Evolutionary conservation across 2,888 invertebrate species (phyloP), one percentile per base, ranked within the genome.

Genomic region (Meteorus colon): DNA sequence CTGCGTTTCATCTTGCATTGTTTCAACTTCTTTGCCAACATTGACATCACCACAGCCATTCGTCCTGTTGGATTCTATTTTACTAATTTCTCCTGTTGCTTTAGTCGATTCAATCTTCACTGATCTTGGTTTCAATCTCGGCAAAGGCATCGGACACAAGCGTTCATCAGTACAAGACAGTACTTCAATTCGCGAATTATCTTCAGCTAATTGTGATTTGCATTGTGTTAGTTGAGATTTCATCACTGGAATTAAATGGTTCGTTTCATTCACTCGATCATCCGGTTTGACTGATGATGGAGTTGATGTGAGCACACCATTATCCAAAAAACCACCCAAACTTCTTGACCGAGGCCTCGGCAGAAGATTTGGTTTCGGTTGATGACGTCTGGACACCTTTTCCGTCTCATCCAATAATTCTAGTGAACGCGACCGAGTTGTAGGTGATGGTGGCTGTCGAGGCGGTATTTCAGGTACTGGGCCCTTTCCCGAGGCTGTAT

Each of bases 241-340:
- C 12, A n/a, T 41, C n/a, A 12, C 5, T 4, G 69, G n/a, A 69
- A 29, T 34, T 19, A 19, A 37, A 27, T 48, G 62, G 16, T 67
- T 45, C 67, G 41, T 19, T 45, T 37, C 41, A 24, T 73, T 45
- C 59, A 73, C 37, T 2, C 48, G 66, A 81, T 89, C 85, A 81
- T 89, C 87, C 76, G 89, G 10, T 37, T 34, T n/a, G 3, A 24
- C 3, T 5, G 89, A 86, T 89, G 88, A 76, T 89, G 90, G 79
- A 89, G 34, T 87, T 2, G 89, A 86, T 89, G 87, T 76, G 89
- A 90, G 79, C 89, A 12, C 86, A 14, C 90, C 89, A 59, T 91
- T 86, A 65, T 93, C 92, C 67, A 93, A 86, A 27, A 94, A 90
- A 76, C 92, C 93, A 84, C 94, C 94, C 77, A 94, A 89, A 85